Evolutionary conservation across 2,797 vertebrate species (phyloP), one percentile per base, ranked within the genome.

Genomic region (Syncerus caffer): DNA sequence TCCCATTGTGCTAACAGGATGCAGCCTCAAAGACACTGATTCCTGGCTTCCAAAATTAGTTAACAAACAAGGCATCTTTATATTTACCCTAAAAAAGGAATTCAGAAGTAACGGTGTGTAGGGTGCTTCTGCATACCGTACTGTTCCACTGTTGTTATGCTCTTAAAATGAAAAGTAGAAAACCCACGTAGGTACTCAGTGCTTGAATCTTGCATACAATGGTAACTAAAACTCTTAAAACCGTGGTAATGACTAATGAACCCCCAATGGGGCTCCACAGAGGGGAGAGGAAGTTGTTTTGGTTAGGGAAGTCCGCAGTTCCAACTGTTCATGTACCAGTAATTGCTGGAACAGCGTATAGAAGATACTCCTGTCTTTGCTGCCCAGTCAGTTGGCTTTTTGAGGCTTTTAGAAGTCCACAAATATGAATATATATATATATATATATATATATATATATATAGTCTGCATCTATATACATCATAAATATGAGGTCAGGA

Each of bases 401-500:
- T 90, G 96, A 98, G 89, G 89, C 96, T 96, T 97, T 94, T 60
- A 93, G 67, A 97, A 98, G 98, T 98, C 93, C 97, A 38, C 89
- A 95, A 83, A 92, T 87, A 67, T 78, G 89, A 94, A 87, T 91
- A 90, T 95, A 76, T 76, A 38, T 67, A 19, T 21, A 93, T 93
- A 79, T 29, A 85, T 95, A 76, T 76, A 38, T 67, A n/a, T n/a
- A n/a, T n/a, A n/a, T n/a, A 62, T 64, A 19, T 21, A 93, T 93
- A 79, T 29, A 85, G 76, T 50, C 53, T 91, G 7, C 62, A 58
- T 93, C 96, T 95, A 97, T 23, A 92, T 16, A 94, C 85, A 47
- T 83, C 6, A 6, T n/a, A 64, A 98, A 93, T 91, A 96, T 71
- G 98, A 98, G 98, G 99, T 99, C 99, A 99, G 98, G 99, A 99